Conservation (phyloP, 2,888 invertebrate genomes). For the Copidosoma aretas region DNA sequence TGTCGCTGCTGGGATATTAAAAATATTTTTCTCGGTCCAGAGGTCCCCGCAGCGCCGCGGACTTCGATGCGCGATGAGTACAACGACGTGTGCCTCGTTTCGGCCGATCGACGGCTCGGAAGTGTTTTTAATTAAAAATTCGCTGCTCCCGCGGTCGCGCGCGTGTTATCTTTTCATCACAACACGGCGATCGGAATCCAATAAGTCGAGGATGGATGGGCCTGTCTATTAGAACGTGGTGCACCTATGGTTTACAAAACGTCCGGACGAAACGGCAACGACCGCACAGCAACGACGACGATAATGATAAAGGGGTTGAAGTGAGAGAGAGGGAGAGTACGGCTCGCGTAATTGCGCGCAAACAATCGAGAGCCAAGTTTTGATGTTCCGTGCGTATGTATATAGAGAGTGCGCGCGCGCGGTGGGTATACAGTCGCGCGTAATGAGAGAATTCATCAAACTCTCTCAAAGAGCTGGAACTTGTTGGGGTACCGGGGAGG, state of each 20-base stretch:
- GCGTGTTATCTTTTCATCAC: too few relatives aligned
- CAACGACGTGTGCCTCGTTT: too few relatives aligned
- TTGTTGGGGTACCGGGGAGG: not conserved
- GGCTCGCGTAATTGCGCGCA: constrained; percentile 14
- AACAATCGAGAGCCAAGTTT: not conserved
- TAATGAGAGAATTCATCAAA: constrained; percentile 36
- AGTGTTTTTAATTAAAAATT: constrained; percentile 32
- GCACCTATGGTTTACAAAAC: not conserved
- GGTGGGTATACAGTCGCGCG: constrained; percentile 19
- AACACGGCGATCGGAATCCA: too few relatives aligned
- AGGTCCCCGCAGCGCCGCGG: too few relatives aligned
- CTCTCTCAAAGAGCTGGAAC: not conserved
- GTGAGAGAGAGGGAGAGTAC: not conserved
- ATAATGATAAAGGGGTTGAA: not conserved
- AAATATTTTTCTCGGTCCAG: too few relatives aligned
- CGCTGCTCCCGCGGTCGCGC: not conserved
- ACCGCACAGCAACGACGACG: constrained; percentile 3
- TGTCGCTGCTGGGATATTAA: too few relatives aligned
- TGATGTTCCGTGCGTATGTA: too few relatives aligned
- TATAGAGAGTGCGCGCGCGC: not conserved
- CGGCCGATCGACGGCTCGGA: constrained; percentile 16
- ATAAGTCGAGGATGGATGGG: too few relatives aligned
- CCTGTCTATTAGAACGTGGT: too few relatives aligned
- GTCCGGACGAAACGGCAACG: not conserved
- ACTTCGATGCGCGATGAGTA: too few relatives aligned